Evolutionary conservation across 2,888 invertebrate species (phyloP), one percentile per base, ranked within the genome.

Genomic region (Dryadula phaetusa): DNA sequence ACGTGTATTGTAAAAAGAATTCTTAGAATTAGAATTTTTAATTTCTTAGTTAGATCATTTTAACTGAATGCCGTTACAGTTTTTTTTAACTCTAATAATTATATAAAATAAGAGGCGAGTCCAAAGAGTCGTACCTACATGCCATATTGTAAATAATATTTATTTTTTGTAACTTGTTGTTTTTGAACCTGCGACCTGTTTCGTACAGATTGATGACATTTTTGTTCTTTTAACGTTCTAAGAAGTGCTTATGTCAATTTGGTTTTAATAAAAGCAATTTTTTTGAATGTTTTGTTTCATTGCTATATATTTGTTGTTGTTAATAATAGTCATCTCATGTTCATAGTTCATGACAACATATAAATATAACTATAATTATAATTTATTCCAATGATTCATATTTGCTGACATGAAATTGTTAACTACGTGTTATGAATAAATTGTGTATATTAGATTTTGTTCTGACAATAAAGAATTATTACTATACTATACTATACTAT

Each of bases 81-180:
- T 64, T 67, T 64, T 67, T 3, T 34, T 67, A 58, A 32, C 37
- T 40, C 58, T 52, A 69, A 28, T 60, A n/a, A n/a, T n/a, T n/a
- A 66, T 32, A 7, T 8, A 32, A 54, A 22, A 22, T 10, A 40
- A 54, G 58, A 63, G 81, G 82, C 78, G 79, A 81, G 74, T 77
- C 88, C 89, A 90, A 90, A 89, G 88, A 88, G 73, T 78, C 75
- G 82, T 86, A 87, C 82, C 83, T 84, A 80, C 79, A 52, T 83
- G 84, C 87, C 87, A 86, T 88, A 83, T 32, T 60, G 60, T 60
- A 60, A 3, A 60, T 60, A 60, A 60, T 60, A 60, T 46, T 60
- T 46, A 60, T 86, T n/a, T n/a, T n/a, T 86, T 76, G 71, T 75
- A 68, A 70, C 73, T 16, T 72, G 67, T 70, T 74, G 70, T 72